phyloP scores from a whole-genome alignment of 64 coral and sea anemone genomes.

The Montipora cactus region DNA sequence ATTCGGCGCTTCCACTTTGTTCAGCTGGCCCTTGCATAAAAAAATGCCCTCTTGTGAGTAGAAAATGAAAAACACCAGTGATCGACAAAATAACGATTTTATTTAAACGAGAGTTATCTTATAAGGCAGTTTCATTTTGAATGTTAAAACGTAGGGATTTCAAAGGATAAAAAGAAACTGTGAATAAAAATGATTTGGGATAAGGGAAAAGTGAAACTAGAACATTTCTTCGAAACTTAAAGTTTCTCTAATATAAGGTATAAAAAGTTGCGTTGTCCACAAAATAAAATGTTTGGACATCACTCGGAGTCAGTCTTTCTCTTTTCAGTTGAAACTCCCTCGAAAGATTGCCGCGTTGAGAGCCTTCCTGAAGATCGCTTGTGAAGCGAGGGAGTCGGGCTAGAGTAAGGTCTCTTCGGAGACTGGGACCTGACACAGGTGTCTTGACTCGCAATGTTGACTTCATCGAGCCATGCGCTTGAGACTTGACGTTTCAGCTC shows the following conservation, averaged over 20 bases:
- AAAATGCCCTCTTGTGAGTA: neutral
- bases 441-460: neutral
- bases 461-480: constrained; percentile 54
- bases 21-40: too few species aligned
- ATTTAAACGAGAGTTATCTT: neutral
- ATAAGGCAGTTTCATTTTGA: neutral
- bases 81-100: too few species aligned
- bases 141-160: neutral
- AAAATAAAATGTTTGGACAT: neutral
- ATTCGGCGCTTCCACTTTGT: too few species aligned
- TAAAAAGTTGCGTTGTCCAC: neutral
- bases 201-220: neutral
- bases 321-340: neutral
- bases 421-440: neutral
- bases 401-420: constrained; percentile 5
- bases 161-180: too few species aligned
- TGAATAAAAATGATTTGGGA: neutral
- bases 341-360: neutral
- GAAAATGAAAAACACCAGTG: too few species aligned
- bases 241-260: neutral
- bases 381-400: constrained; percentile 33
- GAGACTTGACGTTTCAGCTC: constrained; percentile 73
- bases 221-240: neutral
- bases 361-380: constrained; percentile 7
- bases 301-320: neutral